phyloP scores from a whole-genome alignment of 2,888 invertebrate genomes.

The Polyploca ridens region DNA sequence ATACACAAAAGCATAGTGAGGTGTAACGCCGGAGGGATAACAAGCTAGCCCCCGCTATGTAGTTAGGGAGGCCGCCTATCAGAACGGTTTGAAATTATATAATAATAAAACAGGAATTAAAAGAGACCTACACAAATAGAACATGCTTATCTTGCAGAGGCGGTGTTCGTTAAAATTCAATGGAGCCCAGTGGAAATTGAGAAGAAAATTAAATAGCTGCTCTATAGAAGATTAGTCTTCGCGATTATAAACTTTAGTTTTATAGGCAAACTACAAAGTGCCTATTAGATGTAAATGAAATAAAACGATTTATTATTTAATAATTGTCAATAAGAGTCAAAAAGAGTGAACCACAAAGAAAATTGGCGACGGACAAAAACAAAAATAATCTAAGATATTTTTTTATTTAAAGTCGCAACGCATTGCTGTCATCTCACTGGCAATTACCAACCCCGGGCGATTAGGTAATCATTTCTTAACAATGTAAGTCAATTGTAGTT shows the following conservation, averaged over 20 bases:
- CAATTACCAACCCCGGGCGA: too few relatives aligned
- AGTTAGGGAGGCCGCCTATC: slow-evolving; percentile 34
- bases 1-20: slow-evolving; percentile 72
- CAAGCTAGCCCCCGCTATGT: slow-evolving; percentile 39
- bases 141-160: slow-evolving; percentile 19
- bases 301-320: neutral
- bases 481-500: too few relatives aligned
- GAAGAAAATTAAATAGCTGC: neutral
- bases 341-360: too few relatives aligned
- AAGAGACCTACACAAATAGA: slow-evolving; percentile 47
- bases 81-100: slow-evolving; percentile 47
- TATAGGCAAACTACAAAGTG: neutral
- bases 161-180: neutral
- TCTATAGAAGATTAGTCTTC: neutral
- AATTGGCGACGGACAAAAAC: too few relatives aligned
- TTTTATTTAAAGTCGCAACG: too few relatives aligned
- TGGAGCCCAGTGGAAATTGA: neutral
- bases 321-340: too few relatives aligned
- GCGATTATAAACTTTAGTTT: neutral
- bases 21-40: slow-evolving; percentile 61
- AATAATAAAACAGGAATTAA: slow-evolving; percentile 42
- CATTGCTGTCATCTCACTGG: too few relatives aligned
- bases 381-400: too few relatives aligned
- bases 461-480: too few relatives aligned
- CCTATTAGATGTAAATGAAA: neutral